A percentile compares a stretch with the other conserved stretches of the same genome.
Conservation (phyloP, 2,113 vertebrate genomes). For the Pluvialis apricaria region DNA sequence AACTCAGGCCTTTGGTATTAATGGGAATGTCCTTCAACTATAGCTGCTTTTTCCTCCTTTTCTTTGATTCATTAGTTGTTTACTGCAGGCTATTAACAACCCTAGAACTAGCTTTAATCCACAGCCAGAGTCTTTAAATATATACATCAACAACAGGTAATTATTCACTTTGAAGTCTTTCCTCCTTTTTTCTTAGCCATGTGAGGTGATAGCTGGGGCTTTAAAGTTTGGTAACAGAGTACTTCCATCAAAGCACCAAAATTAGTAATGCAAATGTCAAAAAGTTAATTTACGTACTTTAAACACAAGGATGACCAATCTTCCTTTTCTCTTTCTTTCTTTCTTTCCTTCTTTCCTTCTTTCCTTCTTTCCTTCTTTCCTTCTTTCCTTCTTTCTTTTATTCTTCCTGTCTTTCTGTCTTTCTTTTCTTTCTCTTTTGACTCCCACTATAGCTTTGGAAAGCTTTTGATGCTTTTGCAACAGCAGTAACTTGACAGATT, state of each 20-base stretch:
- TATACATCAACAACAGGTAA: conserved; percentile 77
- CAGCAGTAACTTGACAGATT: neutral
- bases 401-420: too few species aligned
- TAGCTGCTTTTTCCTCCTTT: conserved; percentile 52
- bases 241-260: conserved; percentile 68
- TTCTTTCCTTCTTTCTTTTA: too few species aligned
- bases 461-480: neutral
- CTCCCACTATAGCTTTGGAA: neutral
- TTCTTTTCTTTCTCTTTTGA: neutral
- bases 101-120: conserved; percentile 72
- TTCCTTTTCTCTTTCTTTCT: neutral
- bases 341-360: neutral
- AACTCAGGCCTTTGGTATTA: conserved; percentile 15
- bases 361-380: too few species aligned
- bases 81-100: conserved; percentile 71
- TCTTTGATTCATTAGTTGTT: conserved; percentile 73
- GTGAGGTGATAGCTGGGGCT: conserved; percentile 43
- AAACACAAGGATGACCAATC: neutral
- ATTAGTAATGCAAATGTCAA: conserved; percentile 51
- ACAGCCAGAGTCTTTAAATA: conserved; percentile 73
- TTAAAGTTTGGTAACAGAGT: conserved; percentile 57
- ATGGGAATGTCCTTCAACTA: conserved; percentile 46
- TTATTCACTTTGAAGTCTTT: conserved; percentile 76
- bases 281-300: conserved; percentile 25
- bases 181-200: conserved; percentile 27